phyloP scores from a whole-genome alignment of 2,113 vertebrate genomes.

The Excalfactoria chinensis region DNA sequence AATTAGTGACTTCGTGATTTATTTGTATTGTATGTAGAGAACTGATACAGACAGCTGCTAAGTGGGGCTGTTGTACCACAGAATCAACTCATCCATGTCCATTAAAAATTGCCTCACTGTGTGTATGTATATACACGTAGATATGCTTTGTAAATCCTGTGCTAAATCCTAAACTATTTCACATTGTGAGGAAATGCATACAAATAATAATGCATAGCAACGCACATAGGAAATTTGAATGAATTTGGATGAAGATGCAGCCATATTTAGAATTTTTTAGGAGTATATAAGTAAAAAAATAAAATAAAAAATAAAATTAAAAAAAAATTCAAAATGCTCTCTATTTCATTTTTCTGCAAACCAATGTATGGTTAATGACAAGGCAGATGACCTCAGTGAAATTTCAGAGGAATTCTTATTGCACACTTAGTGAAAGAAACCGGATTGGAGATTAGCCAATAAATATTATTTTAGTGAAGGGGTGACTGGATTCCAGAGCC shows the following conservation, averaged over 20 bases:
- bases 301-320: no score
- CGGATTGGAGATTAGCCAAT: not conserved
- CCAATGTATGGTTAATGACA: not conserved
- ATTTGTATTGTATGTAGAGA: rapidly evolving
- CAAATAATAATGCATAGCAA: not conserved
- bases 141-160: not conserved
- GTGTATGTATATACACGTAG: rapidly evolving
- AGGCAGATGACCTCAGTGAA: not conserved
- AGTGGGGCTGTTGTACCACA: not conserved
- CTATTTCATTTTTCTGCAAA: not conserved
- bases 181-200: not conserved
- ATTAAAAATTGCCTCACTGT: not conserved
- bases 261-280: rapidly evolving
- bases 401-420: constrained; percentile 24
- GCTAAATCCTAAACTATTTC: not conserved
- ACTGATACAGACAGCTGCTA: not conserved
- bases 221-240: not conserved
- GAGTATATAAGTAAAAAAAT: not conserved
- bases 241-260: not conserved
- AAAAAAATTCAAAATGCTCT: not conserved
- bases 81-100: not conserved
- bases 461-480: not conserved
- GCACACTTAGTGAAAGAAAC: not conserved
- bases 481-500: constrained; percentile 31
- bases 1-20: not conserved